These are phyloP conservation scores for Proales similis DNA, from an alignment of 1,140 invertebrate genomes.

Conservation along the genomic window DNA sequence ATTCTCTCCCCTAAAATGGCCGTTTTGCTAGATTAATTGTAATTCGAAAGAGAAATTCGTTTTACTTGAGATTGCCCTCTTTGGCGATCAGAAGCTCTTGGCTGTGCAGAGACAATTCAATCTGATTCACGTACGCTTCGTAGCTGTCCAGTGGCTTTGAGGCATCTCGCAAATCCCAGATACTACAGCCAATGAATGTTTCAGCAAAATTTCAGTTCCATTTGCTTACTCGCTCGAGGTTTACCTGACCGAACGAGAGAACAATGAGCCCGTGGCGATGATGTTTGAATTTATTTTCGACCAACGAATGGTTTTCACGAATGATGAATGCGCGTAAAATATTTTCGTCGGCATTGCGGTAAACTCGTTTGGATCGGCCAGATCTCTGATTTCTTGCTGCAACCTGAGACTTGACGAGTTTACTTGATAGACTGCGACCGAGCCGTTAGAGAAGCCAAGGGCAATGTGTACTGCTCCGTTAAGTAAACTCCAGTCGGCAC, in stretches of 20 bases:
- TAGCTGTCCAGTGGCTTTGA: slow-evolving; percentile 1
- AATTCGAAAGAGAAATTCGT: too few relatives aligned
- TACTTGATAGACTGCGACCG: slow-evolving; percentile 2
- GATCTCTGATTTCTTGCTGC: slow-evolving; percentile 1
- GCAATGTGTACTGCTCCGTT: slow-evolving; percentile 22
- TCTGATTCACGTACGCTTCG: slow-evolving; percentile 7
- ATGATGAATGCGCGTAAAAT: slow-evolving; percentile 18
- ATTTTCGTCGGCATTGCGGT: neutral
- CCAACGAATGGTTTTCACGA: slow-evolving; percentile 30
- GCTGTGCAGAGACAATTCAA: slow-evolving; percentile 22
- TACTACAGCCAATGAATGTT: too few relatives aligned
- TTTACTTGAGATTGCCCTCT: slow-evolving; percentile 28
- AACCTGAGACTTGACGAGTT: neutral
- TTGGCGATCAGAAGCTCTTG: slow-evolving; percentile 14
- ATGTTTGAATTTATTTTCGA: slow-evolving; percentile 8
- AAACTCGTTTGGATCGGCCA: too few relatives aligned
- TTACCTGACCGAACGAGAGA: too few relatives aligned
- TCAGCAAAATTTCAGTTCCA: too few relatives aligned
- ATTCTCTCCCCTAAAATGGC: slow-evolving; percentile 36
- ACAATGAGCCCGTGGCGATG: slow-evolving; percentile 6
- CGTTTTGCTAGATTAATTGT: too few relatives aligned
- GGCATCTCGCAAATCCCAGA: neutral
- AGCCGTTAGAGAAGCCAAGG: slow-evolving; percentile 23
- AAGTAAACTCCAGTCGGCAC: slow-evolving; percentile 11
- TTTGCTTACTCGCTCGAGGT: slow-evolving; percentile 25